Percentiles rank a stretch among this genome's conserved stretches.
These are phyloP conservation scores for Athripsodes cinereus DNA, from an alignment of 2,888 invertebrate species.

Conservation along the genomic window DNA sequence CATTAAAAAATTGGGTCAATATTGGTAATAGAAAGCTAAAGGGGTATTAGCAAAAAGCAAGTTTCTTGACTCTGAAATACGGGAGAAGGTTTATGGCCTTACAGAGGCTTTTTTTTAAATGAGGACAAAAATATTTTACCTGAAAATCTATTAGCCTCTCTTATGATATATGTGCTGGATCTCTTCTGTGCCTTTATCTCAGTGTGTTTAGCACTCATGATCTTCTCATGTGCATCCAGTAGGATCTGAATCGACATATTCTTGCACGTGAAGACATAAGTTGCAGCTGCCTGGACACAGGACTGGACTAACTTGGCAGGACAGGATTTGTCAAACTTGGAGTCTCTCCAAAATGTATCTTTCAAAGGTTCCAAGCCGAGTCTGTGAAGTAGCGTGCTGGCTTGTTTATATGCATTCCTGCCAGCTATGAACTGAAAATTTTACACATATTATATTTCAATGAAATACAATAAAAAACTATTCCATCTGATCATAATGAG, in stretches of 20 bases:
- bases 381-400: constrained; percentile 41
- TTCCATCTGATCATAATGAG: no score
- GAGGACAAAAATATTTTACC: constrained; percentile 37
- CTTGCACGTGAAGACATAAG: constrained; percentile 45
- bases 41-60: no score
- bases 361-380: constrained; percentile 45
- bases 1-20: no score
- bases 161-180: constrained; percentile 44
- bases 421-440: constrained; percentile 44
- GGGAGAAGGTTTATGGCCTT: no score
- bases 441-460: no score
- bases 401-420: constrained; percentile 43
- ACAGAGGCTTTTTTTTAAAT: no score
- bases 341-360: constrained; percentile 42
- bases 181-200: constrained; percentile 43
- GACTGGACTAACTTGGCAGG: constrained; percentile 46
- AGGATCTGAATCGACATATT: constrained; percentile 47
- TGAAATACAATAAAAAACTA: no score
- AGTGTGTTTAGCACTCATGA: constrained; percentile 45
- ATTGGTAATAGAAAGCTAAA: no score
- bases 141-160: constrained; percentile 45
- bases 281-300: constrained; percentile 43
- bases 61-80: no score
- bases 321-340: constrained; percentile 44
- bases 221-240: constrained; percentile 49